Percentiles rank a stretch among this genome's conserved stretches.
Evolutionary conservation across 2,113 vertebrate genomes (phyloP).

Genomic region (Thomomys bottae): DNA sequence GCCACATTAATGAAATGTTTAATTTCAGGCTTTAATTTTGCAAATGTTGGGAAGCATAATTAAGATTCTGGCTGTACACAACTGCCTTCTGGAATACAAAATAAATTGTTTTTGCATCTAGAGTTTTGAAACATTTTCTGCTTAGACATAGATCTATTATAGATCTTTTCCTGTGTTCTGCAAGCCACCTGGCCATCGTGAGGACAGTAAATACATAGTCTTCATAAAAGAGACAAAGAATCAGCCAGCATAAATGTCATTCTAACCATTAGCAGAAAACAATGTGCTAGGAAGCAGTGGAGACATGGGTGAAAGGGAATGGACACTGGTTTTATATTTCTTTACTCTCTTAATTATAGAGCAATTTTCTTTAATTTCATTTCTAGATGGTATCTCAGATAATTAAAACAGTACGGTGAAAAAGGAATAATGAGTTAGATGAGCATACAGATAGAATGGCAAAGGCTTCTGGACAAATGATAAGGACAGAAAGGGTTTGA

Average conservation of each 20-base stretch:
- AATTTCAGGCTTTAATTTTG: constrained; percentile 67
- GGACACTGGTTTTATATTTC: background rate
- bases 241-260: background rate
- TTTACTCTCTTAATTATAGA: constrained; percentile 32
- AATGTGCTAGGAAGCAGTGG: background rate
- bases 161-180: background rate
- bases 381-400: constrained; percentile 11
- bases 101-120: constrained; percentile 32
- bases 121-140: constrained; percentile 31
- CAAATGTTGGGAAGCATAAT: constrained; percentile 50
- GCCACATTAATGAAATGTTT: constrained; percentile 54
- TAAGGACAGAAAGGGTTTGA: constrained; percentile 9
- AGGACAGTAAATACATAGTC: background rate
- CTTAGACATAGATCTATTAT: background rate
- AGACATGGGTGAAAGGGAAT: background rate
- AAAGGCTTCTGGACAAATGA: background rate
- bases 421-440: constrained; percentile 16
- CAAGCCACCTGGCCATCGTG: background rate
- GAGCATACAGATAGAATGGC: background rate
- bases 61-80: constrained; percentile 26
- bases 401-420: constrained; percentile 16
- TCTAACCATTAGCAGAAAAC: constrained; percentile 39
- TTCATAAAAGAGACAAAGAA: background rate
- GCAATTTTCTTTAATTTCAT: constrained; percentile 43
- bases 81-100: constrained; percentile 58